phyloP scores from a whole-genome alignment of 2,797 vertebrate genomes.

The Sandelia bainsii region DNA sequence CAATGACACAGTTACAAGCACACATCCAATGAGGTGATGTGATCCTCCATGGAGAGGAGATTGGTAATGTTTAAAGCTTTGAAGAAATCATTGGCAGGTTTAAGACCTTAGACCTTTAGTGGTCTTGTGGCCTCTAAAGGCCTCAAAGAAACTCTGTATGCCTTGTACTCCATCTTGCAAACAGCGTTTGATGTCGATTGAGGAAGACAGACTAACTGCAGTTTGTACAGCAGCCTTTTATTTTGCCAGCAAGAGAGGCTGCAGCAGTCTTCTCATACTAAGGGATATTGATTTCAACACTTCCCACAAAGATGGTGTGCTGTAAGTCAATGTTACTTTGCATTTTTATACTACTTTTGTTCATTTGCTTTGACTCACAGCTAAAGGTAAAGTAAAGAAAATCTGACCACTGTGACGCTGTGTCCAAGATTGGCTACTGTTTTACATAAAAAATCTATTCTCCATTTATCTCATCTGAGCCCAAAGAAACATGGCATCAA shows the following conservation, averaged over 20 bases:
- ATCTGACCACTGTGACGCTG: slow-evolving; percentile 26
- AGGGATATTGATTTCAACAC: slow-evolving; percentile 51
- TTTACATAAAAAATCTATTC: slow-evolving; percentile 43
- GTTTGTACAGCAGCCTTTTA: slow-evolving; percentile 33
- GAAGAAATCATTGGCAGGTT: slow-evolving; percentile 42
- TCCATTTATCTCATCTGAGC: slow-evolving; percentile 46
- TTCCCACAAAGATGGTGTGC: slow-evolving; percentile 36
- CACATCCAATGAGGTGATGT: slow-evolving; percentile 33
- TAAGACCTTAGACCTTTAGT: slow-evolving; percentile 30
- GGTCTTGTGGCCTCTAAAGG: slow-evolving; percentile 24
- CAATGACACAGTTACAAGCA: slow-evolving; percentile 22
- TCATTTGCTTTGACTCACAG: slow-evolving; percentile 38
- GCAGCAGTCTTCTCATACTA: slow-evolving; percentile 34
- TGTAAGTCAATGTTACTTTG: slow-evolving; percentile 46
- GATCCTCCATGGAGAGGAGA: slow-evolving; percentile 35
- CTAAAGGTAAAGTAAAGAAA: slow-evolving; percentile 25
- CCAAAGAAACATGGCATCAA: slow-evolving; percentile 35
- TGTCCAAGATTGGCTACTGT: slow-evolving; percentile 5
- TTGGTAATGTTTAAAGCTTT: slow-evolving; percentile 51
- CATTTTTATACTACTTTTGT: slow-evolving; percentile 50
- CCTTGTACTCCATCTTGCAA: slow-evolving; percentile 18
- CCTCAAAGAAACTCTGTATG: slow-evolving; percentile 35
- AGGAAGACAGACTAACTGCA: slow-evolving; percentile 40
- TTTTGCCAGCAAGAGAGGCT: slow-evolving; percentile 42
- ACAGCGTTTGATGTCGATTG: slow-evolving; percentile 37